Evolutionary conservation across 2,113 vertebrate genomes (phyloP).

Genomic region (Phaethon lepturus): DNA sequence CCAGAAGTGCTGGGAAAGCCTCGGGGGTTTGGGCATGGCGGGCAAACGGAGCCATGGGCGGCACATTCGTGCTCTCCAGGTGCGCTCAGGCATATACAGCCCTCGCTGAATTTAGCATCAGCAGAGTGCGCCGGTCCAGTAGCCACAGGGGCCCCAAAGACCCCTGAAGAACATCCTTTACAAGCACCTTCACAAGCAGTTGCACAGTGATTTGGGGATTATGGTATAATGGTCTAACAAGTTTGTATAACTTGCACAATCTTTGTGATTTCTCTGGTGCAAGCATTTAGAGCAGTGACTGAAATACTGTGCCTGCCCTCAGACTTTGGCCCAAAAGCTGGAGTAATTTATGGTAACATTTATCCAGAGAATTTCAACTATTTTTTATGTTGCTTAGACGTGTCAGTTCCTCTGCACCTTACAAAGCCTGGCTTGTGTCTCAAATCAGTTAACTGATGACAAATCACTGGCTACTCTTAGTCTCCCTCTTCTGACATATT

Average conservation of each 20-base stretch:
- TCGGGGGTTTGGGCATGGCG: background rate
- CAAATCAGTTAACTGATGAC: background rate
- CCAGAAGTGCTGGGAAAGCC: accelerated
- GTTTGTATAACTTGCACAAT: background rate
- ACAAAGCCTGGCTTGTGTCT: background rate
- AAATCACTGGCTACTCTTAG: background rate
- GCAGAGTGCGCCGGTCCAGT: background rate
- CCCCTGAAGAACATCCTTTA: background rate
- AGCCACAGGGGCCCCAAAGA: background rate
- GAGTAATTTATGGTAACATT: background rate
- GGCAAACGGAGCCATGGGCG: background rate
- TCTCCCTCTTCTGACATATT: background rate
- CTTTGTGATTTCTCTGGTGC: background rate
- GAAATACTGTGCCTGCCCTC: background rate
- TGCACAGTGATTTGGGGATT: background rate
- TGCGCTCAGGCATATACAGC: background rate
- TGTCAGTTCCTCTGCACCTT: background rate
- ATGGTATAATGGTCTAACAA: background rate
- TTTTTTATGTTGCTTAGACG: background rate
- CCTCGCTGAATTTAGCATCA: background rate
- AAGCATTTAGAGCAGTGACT: background rate
- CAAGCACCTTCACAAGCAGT: background rate
- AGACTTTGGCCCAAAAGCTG: background rate
- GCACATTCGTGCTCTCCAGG: background rate
- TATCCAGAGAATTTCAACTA: background rate